These are phyloP conservation scores for Leiothrix lutea DNA, from an alignment of 2,113 vertebrate genomes.

Conservation along the genomic window DNA sequence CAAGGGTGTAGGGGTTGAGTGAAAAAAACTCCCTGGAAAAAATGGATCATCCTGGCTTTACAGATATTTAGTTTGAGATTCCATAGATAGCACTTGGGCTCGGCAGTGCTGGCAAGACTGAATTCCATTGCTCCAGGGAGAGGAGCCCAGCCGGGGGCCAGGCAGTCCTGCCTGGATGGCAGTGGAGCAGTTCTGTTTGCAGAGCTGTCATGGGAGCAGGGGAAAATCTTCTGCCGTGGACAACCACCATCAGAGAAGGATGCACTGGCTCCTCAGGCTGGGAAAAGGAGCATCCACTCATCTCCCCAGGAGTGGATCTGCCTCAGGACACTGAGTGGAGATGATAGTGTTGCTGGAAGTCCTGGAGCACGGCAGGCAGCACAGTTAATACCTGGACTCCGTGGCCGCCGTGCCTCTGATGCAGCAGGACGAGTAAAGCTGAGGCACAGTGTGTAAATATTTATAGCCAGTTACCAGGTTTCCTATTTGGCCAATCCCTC, in stretches of 20 bases:
- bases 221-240: neutral
- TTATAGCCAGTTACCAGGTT: too few relatives aligned
- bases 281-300: neutral
- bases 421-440: neutral
- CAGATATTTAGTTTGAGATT: neutral
- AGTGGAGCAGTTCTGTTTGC: neutral
- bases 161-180: neutral
- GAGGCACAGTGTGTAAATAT: neutral
- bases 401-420: neutral
- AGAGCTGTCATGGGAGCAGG: neutral
- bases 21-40: slow-evolving; percentile 14
- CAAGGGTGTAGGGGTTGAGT: neutral
- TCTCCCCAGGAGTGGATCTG: neutral
- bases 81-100: neutral
- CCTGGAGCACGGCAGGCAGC: neutral
- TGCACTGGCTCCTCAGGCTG: neutral
- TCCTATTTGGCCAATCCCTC: neutral
- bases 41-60: slow-evolving; percentile 7
- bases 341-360: neutral
- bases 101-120: neutral
- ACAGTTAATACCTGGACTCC: slow-evolving; percentile 5
- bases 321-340: neutral
- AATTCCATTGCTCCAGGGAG: neutral
- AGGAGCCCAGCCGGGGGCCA: neutral
- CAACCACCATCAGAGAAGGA: neutral